Evolutionary conservation across 1,140 invertebrate genomes (phyloP).

Genomic region (Neoseiulus cucumeris): DNA sequence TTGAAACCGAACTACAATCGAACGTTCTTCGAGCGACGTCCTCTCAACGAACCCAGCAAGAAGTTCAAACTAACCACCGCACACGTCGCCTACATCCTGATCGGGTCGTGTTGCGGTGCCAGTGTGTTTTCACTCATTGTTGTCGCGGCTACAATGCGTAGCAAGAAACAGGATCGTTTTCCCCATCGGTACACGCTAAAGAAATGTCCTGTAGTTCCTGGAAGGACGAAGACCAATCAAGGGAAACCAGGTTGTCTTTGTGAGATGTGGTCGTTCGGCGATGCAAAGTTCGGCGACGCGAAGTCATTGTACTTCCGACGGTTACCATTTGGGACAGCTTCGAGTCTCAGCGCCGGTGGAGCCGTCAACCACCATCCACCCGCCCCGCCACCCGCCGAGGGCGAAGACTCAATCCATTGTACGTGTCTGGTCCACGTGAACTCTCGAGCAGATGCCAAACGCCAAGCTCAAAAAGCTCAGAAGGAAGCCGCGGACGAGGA

Average conservation of each 20-base stretch:
- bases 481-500: background rate
- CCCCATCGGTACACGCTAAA: constrained; percentile 4
- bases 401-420: background rate
- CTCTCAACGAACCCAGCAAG: background rate
- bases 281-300: constrained; percentile 3
- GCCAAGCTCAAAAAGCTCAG: background rate
- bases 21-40: background rate
- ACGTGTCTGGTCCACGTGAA: constrained; percentile 9
- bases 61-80: constrained; percentile 22
- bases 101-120: constrained; percentile 24
- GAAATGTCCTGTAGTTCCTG: background rate
- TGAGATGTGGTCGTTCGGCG: constrained; percentile 8
- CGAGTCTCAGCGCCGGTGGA: background rate
- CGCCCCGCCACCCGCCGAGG: background rate
- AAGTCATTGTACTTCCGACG: constrained; percentile 1
- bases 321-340: background rate
- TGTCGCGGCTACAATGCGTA: constrained; percentile 23
- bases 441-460: background rate
- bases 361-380: background rate
- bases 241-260: constrained; percentile 3
- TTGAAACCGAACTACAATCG: background rate
- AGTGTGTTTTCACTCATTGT: constrained; percentile 24
- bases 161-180: constrained; percentile 12
- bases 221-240: background rate
- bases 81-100: constrained; percentile 24